Evolutionary conservation across 2,888 invertebrate genomes (phyloP), one percentile per base, ranked within the genome.

Genomic region (Eretmocerus hayati): DNA sequence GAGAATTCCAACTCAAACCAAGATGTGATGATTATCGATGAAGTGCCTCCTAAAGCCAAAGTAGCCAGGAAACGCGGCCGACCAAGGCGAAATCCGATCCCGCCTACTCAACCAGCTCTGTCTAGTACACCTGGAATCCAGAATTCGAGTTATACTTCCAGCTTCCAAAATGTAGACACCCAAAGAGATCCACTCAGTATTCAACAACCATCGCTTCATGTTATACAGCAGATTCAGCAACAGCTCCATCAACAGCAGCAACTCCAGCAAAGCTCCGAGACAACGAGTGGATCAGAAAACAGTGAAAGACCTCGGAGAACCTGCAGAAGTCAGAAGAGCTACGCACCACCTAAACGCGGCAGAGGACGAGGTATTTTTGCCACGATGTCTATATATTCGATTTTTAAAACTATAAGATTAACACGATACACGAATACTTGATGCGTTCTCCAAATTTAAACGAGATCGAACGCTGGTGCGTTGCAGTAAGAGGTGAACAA

Each of bases 1-100:
- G 71, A 71, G 31, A 71, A 69, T 42, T 71, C 71, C 1, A 71
- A 70, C 46, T 71, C 71, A 5, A 71, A 71, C 45, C 72, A 69
- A 54, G 73, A 71, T 37, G 67, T 72, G 11, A 64, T 71, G 61
- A 72, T 71, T n/a, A 68, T 73, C 40, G 71, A 72, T 39, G 72
- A 72, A 41, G 66, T 70, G 3, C 59, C 67, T 15, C 56, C 62
- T 2, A 35, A 51, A 9, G 56, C 58, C 2, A 67, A 67, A 54
- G 53, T 64, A 22, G 67, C 65, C 16, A 71, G 66, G 32, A 70
- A 67, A 45, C 59, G 71, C 36, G 71, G 71, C 20, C 63, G 71
- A 47, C 71, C 71, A 0, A 57, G 69, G 35, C 62, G 69, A 37
- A 67, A 59, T 55, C 60, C 48, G 11, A n/a, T 42, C 31, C 15